A percentile compares a stretch with the other conserved stretches of the same genome.
These are phyloP conservation scores for Hecatera dysodea DNA, from an alignment of 2,888 invertebrate genomes.

Conservation along the genomic window DNA sequence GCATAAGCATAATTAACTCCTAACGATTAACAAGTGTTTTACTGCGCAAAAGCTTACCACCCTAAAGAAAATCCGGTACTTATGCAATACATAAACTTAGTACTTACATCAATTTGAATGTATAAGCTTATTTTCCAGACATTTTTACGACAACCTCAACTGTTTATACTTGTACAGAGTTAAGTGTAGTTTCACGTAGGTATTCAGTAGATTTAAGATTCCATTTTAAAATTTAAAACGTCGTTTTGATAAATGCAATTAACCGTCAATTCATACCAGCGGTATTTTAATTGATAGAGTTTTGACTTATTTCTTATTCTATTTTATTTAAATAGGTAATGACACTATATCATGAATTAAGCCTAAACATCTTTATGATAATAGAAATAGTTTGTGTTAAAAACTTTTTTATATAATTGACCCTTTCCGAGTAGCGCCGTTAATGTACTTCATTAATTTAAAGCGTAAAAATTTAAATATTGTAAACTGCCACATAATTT, in stretches of 20 bases:
- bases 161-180: constrained; percentile 33
- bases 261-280: constrained; percentile 12
- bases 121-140: constrained; percentile 10
- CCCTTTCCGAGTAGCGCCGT: constrained; percentile 34
- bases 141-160: constrained; percentile 39
- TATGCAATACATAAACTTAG: constrained; percentile 30
- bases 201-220: constrained; percentile 21
- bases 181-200: constrained; percentile 32
- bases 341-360: constrained; percentile 3
- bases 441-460: constrained; percentile 65
- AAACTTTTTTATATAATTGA: constrained; percentile 48
- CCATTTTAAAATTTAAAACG: constrained; percentile 12
- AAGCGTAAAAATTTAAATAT: constrained; percentile 75
- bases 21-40: constrained; percentile 21
- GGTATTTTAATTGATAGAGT: not conserved
- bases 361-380: not conserved
- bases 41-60: constrained; percentile 13
- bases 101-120: constrained; percentile 41
- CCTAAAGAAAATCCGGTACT: constrained; percentile 33
- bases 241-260: constrained; percentile 17
- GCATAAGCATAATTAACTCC: not conserved
- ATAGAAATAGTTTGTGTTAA: constrained; percentile 41
- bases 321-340: not conserved
- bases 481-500: constrained; percentile 73
- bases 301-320: not conserved